Evolutionary conservation across 2,797 vertebrate species (phyloP).

Genomic region (Ptychobarbus kaznakovi): DNA sequence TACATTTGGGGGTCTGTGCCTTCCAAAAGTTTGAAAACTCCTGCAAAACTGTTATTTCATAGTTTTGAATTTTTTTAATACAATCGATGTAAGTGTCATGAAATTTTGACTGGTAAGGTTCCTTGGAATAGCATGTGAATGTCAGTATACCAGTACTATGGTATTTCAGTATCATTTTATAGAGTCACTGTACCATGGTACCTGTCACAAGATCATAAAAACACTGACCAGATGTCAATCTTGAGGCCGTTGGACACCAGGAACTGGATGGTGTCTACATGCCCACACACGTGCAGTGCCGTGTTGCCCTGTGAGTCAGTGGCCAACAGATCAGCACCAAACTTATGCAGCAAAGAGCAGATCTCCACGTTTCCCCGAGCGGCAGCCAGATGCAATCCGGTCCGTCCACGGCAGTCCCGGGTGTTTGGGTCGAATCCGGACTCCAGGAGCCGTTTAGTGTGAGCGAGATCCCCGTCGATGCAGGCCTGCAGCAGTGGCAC

Average conservation of each 20-base stretch:
- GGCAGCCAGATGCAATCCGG: constrained; percentile 84
- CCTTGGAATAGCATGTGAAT: background rate
- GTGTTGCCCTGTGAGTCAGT: constrained; percentile 89
- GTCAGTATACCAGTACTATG: background rate
- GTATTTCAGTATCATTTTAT: background rate
- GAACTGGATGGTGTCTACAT: constrained; percentile 88
- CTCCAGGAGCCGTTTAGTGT: constrained; percentile 83
- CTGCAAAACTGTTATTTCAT: background rate
- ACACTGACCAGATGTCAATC: constrained; percentile 87
- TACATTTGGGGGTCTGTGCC: background rate
- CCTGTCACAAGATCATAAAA: background rate
- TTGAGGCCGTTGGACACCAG: constrained; percentile 88
- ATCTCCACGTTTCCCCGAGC: constrained; percentile 87
- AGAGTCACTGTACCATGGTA: background rate
- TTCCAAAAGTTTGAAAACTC: background rate
- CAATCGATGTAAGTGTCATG: background rate
- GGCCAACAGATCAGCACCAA: constrained; percentile 85
- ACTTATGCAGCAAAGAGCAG: constrained; percentile 85
- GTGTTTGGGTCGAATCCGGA: constrained; percentile 87
- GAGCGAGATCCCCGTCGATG: constrained; percentile 85
- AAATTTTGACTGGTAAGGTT: background rate
- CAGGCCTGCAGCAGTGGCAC: constrained; percentile 87
- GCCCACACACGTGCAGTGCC: constrained; percentile 87
- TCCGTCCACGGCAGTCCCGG: constrained; percentile 84
- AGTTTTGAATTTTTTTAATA: background rate